A percentile compares a stretch with the other conserved stretches of the same genome.
Evolutionary conservation across 2,888 invertebrate species (phyloP).

Genomic region (Dinocampus coccinellae): DNA sequence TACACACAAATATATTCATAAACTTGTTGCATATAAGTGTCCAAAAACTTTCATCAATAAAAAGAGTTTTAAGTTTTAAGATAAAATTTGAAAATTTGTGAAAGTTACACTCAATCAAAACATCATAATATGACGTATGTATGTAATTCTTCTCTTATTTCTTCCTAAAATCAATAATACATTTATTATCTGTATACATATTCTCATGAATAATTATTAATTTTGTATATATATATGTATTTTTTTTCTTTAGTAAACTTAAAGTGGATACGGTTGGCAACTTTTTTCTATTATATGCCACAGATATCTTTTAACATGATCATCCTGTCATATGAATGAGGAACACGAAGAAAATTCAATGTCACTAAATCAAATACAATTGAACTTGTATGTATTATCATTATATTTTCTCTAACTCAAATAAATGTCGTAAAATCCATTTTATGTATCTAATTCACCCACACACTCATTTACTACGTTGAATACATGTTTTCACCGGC

Average conservation of each 20-base stretch:
- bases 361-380: background rate
- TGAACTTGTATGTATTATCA: background rate
- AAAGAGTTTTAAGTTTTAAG: background rate
- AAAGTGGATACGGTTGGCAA: background rate
- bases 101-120: background rate
- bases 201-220: background rate
- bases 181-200: background rate
- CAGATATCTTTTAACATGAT: conserved; percentile 23
- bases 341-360: conserved; percentile 25
- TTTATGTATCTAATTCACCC: background rate
- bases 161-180: background rate
- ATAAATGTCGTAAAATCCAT: background rate
- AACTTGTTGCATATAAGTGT: background rate
- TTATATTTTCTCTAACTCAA: background rate
- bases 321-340: conserved; percentile 32
- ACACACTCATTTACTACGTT: conserved; percentile 3
- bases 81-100: conserved; percentile 3
- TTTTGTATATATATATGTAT: background rate
- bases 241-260: background rate
- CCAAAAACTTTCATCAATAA: background rate
- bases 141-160: background rate
- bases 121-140: background rate
- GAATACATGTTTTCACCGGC: conserved; percentile 30
- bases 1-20: background rate
- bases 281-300: background rate